Conservation (phyloP, 2,113 vertebrate species). For the Upupa epops region DNA sequence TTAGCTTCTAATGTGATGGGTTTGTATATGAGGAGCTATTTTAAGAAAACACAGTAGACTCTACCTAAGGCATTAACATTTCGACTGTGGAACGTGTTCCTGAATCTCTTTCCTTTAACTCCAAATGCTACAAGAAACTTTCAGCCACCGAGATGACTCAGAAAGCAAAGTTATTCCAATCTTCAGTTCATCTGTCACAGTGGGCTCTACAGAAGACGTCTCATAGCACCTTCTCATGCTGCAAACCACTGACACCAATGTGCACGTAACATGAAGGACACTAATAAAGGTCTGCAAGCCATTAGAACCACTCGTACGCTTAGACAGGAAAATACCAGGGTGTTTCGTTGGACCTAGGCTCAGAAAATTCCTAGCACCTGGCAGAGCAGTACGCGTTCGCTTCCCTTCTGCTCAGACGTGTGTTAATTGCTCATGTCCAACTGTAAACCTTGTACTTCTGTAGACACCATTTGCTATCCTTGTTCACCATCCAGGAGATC, state of each 20-base stretch:
- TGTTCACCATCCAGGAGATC: neutral
- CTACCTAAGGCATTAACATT: neutral
- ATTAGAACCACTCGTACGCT: neutral
- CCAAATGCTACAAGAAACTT: neutral
- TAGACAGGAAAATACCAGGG: neutral
- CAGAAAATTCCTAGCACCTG: neutral
- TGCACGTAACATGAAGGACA: neutral
- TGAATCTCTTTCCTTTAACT: neutral
- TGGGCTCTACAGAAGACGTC: neutral
- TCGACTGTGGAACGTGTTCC: neutral
- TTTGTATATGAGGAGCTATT: neutral
- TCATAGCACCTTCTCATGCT: neutral
- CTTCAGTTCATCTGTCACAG: neutral
- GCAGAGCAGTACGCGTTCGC: neutral
- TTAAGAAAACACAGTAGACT: too few species aligned
- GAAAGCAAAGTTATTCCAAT: neutral
- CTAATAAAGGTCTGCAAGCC: neutral
- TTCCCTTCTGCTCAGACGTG: neutral
- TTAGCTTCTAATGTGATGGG: neutral
- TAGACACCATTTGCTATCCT: neutral
- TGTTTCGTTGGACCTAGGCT: neutral
- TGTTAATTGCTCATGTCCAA: neutral
- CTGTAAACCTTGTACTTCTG: neutral
- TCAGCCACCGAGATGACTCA: neutral
- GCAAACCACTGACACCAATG: neutral